These are phyloP conservation scores for Eupithecia subfuscata DNA, from an alignment of 2,888 invertebrate species.

Conservation along the genomic window DNA sequence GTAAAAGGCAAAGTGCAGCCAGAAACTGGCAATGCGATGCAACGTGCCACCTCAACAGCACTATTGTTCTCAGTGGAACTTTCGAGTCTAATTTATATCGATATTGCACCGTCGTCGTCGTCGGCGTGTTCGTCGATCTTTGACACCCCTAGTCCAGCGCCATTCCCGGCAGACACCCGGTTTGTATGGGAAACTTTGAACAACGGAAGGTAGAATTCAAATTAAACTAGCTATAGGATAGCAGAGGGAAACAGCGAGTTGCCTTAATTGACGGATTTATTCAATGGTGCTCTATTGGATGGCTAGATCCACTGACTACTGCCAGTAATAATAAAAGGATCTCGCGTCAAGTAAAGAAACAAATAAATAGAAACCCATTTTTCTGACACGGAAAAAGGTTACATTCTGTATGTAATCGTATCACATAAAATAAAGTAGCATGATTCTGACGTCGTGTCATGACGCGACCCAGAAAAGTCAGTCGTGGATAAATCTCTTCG, in stretches of 20 bases:
- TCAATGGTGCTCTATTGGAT: constrained; percentile 25
- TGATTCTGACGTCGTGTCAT: constrained; percentile 45
- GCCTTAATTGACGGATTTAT: constrained; percentile 37
- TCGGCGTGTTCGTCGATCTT: constrained; percentile 33
- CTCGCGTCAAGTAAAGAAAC: not conserved
- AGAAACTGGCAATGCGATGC: constrained; percentile 31
- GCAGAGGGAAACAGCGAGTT: constrained; percentile 31
- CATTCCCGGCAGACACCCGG: constrained; percentile 30
- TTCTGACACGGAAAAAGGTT: constrained; percentile 20
- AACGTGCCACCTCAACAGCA: constrained; percentile 71
- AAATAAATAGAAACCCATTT: constrained; percentile 8
- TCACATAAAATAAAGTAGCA: constrained; percentile 46
- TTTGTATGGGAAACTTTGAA: constrained; percentile 40
- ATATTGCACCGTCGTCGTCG: constrained; percentile 45
- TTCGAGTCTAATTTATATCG: constrained; percentile 76
- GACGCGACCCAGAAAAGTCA: constrained; percentile 46
- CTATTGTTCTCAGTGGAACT: constrained; percentile 76
- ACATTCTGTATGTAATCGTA: constrained; percentile 42
- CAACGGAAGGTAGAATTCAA: constrained; percentile 39
- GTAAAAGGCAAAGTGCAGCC: constrained; percentile 27
- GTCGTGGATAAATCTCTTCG: constrained; percentile 45
- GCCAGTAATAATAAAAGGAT: not conserved
- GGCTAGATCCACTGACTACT: not conserved
- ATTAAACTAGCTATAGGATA: constrained; percentile 28
- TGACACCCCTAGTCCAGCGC: constrained; percentile 33